phyloP scores from a whole-genome alignment of 2,888 invertebrate genomes.

The Leptopilina drosophilae region DNA sequence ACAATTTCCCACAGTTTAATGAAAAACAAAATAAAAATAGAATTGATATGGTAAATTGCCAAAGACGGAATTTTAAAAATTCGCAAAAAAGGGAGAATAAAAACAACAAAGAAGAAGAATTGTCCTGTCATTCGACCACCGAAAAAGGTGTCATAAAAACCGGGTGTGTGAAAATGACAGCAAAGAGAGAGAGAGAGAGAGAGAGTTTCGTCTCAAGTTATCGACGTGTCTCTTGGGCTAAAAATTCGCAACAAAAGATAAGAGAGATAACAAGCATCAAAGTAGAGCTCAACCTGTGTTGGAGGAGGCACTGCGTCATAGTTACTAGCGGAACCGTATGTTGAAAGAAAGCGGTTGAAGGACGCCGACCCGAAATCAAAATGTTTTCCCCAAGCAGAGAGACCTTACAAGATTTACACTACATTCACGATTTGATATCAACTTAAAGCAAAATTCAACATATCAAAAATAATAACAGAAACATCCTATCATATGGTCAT shows the following conservation, averaged over 20 bases:
- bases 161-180: constrained; percentile 3
- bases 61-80: neutral
- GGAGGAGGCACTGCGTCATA: constrained; percentile 41
- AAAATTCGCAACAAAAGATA: constrained; percentile 26
- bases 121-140: constrained; percentile 5
- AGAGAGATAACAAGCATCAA: constrained; percentile 44
- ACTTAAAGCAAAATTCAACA: neutral
- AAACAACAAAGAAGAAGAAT: neutral
- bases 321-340: constrained; percentile 21
- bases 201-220: constrained; percentile 6
- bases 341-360: constrained; percentile 35
- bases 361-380: constrained; percentile 30
- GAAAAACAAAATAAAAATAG: neutral
- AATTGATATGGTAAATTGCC: neutral
- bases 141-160: constrained; percentile 15
- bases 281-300: constrained; percentile 49
- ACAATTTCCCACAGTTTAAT: neutral
- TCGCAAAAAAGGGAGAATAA: neutral
- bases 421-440: neutral
- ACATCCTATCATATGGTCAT: neutral
- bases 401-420: constrained; percentile 1
- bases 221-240: constrained; percentile 29
- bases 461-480: neutral
- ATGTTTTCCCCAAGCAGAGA: neutral
- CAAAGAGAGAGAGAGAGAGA: neutral